Percentiles rank a stretch among this genome's conserved stretches.
Conservation (phyloP, 2,797 vertebrate genomes). For the Syncerus caffer region DNA sequence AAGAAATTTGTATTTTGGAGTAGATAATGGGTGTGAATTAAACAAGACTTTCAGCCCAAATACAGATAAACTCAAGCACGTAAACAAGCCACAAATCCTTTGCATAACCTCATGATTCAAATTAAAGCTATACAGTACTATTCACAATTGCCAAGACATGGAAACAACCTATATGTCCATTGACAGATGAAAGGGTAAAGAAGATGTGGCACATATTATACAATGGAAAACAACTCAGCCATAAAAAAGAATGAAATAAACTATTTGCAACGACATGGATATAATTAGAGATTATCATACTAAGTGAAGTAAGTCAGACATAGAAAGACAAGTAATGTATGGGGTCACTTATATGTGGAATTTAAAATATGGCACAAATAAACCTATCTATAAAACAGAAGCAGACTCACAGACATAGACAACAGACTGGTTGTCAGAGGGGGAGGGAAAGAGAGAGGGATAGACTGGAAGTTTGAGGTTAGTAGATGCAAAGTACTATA, state of each 20-base stretch:
- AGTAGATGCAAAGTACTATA: background rate
- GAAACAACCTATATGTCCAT: too few relatives aligned
- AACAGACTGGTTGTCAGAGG: background rate
- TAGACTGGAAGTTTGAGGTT: background rate
- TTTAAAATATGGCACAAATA: background rate
- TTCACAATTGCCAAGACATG: background rate
- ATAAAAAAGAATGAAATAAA: too few relatives aligned
- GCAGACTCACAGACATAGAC: background rate
- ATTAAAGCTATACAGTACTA: background rate
- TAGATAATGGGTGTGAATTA: background rate
- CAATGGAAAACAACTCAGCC: too few relatives aligned
- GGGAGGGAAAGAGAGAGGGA: background rate
- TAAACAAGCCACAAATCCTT: background rate
- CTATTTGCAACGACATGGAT: too few relatives aligned
- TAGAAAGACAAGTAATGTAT: background rate
- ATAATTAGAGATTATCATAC: too few relatives aligned
- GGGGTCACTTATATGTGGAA: background rate
- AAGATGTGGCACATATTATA: too few relatives aligned
- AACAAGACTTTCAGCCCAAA: background rate
- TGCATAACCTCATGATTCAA: background rate
- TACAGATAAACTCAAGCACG: background rate
- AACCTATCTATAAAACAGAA: background rate
- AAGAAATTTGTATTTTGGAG: background rate
- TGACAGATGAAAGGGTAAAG: too few relatives aligned
- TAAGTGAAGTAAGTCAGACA: background rate